Percentiles rank a stretch among this genome's conserved stretches.
These are phyloP conservation scores for Diarsia rubi DNA, from an alignment of 2,888 invertebrate genomes.

Conservation along the genomic window DNA sequence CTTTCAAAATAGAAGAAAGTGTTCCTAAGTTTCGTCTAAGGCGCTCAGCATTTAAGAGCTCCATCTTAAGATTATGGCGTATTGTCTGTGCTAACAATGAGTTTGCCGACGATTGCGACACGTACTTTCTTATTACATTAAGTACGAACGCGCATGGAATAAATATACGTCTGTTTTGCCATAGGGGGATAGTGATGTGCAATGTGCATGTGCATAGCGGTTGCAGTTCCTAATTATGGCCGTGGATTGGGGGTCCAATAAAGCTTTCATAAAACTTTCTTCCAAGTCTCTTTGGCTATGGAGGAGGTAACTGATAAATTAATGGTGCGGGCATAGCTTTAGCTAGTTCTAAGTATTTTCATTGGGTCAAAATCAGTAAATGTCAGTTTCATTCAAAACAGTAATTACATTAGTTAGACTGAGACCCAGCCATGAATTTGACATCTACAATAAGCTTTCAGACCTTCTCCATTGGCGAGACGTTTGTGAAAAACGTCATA, in stretches of 20 bases:
- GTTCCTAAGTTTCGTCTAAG: conserved; percentile 55
- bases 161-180: conserved; percentile 26
- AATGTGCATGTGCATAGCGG: conserved; percentile 37
- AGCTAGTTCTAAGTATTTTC: background rate
- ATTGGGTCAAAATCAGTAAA: background rate
- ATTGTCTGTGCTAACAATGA: conserved; percentile 74
- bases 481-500: background rate
- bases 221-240: conserved; percentile 22
- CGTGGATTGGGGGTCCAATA: background rate
- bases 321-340: background rate
- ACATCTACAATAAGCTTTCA: background rate
- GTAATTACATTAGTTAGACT: background rate
- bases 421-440: background rate
- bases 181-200: conserved; percentile 23
- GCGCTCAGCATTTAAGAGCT: conserved; percentile 56
- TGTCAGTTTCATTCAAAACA: background rate
- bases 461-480: background rate
- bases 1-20: conserved; percentile 68
- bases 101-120: conserved; percentile 59
- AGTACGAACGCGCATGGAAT: conserved; percentile 42
- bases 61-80: conserved; percentile 72
- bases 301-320: background rate
- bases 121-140: conserved; percentile 67
- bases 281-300: background rate
- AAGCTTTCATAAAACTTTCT: background rate